Base-by-base conservation (phyloP, 2,113 vertebrate species). In the Carassius carassius region DNA sequence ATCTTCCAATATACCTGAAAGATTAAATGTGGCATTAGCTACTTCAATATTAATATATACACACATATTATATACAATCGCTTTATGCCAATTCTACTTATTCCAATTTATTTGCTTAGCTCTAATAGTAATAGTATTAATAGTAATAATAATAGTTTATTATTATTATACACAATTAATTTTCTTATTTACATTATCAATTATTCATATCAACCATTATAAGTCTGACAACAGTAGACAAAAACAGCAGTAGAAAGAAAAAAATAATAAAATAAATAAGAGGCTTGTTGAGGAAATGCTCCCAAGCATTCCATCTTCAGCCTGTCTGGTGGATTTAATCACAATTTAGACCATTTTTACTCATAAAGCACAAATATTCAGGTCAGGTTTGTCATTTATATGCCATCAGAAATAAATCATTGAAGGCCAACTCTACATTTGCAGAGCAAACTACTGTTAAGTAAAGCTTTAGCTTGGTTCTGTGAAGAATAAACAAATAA, bases 331-430 rank as follows among this genome's bases (percentile, higher is more conserved):
- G 44, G n/a, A 81, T 32, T 49, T 51, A 17, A 29, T 81, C n/a
- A 67, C 51, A 49, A 81, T 9, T 11, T 21, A 19, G 29, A 54
- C 8, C 44, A 19, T 65, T 62, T 44, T 58, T 19, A 80, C 78
- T 79, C n/a, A 62, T 29, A 29, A 44, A 62, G 77, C 56, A 23
- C 56, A 51, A 65, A 70, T 32, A 54, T 70, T 56, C 65, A 82
- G 65, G 47, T 70, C 47, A 82, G 29, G 47, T 72, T 56, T 58
- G 6, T 35, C 16, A 29, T 82, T 44, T 9, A 5, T 70, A 70
- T 10, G 19, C 29, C 47, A 70, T 82, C 1, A 70, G 6, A 82
- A 70, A 70, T 41, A 72, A 54, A 81, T 69, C 2, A 80, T 5
- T 25, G 3, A 19, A 51, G 29, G 65, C 44, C 62, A 72, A 23